Conservation (phyloP, 2,113 vertebrate species). For the Clarias gariepinus region DNA sequence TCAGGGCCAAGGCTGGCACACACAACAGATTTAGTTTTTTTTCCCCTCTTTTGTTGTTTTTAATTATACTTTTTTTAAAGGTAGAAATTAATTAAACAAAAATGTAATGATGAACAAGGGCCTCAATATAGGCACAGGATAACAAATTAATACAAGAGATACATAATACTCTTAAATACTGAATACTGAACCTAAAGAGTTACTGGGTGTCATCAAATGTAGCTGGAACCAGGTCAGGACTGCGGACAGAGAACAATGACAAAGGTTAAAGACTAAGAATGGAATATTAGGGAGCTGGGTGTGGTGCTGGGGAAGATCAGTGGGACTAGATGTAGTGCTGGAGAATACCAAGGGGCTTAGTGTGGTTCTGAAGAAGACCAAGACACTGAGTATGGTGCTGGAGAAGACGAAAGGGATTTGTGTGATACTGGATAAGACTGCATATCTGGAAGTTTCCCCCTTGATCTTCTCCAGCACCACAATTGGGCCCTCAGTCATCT, state of each 20-base stretch:
- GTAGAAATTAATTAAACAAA: not conserved
- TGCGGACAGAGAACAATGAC: no score
- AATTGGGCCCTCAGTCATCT: no score
- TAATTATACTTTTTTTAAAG: no score
- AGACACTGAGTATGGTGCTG: not conserved
- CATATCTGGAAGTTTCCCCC: not conserved
- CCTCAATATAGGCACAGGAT: not conserved
- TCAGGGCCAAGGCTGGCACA: not conserved
- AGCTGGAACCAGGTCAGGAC: not conserved
- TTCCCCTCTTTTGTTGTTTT: no score
- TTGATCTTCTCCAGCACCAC: no score
- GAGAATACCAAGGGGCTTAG: no score
- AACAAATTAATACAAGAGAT: not conserved
- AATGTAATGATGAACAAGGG: not conserved
- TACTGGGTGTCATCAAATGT: not conserved
- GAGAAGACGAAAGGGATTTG: no score
- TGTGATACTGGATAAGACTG: not conserved
- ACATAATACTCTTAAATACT: no score
- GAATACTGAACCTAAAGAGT: no score
- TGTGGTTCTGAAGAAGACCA: not conserved
- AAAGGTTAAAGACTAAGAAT: no score
- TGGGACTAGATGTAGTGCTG: no score
- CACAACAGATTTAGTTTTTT: no score
- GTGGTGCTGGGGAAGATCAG: not conserved
- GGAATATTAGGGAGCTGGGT: not conserved